Base-by-base conservation (phyloP, 2,797 vertebrate genomes). In the Microcaecilia unicolor region DNA sequence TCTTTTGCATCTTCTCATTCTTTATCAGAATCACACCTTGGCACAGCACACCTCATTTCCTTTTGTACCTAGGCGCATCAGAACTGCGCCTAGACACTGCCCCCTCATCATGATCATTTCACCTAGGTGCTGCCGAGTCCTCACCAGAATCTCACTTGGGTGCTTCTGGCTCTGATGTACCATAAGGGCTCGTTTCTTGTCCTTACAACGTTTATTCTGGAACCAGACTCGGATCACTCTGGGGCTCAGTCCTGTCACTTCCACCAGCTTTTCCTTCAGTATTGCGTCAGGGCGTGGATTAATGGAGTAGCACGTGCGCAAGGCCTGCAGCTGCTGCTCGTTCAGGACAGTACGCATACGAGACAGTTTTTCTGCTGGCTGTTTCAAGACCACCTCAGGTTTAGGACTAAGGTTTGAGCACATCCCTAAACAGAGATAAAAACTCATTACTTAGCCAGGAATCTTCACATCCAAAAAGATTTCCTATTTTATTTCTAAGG, bases 131-230 rank as follows among this genome's bases (percentile, higher is more conserved):
- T 92, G 91, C 16, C 92, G n/a, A n/a, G n/a, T n/a, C n/a, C n/a
- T n/a, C n/a, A n/a, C n/a, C n/a, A n/a, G n/a, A n/a, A n/a, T n/a
- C n/a, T n/a, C n/a, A n/a, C n/a, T n/a, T n/a, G n/a, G 89, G 60
- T 95, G 94, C 53, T 92, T 93, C 61, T 94, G 92, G 4, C 97
- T 81, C 70, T 98, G 94, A 66, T 96, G 98, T 87, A 98, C 92
- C 31, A 97, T 74, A 5, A 92, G 88, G 37, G 87, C 83, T 42
- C 71, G 91, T 67, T 98, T 98, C 85, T 98, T 98, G 84, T 98
- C 95, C 54, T 98, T 98, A 78, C 95, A 98, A 41, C 95, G 92
- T 44, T 98, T 98, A 82, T 97, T 98, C 80, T 98, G 94, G 61
- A 98, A 98, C 94, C 94, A 98, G 33, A 98, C 95, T 10, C 95